Evolutionary conservation across 2,888 invertebrate species (phyloP), one percentile per base, ranked within the genome.

Genomic region (Plagodis dolabraria): DNA sequence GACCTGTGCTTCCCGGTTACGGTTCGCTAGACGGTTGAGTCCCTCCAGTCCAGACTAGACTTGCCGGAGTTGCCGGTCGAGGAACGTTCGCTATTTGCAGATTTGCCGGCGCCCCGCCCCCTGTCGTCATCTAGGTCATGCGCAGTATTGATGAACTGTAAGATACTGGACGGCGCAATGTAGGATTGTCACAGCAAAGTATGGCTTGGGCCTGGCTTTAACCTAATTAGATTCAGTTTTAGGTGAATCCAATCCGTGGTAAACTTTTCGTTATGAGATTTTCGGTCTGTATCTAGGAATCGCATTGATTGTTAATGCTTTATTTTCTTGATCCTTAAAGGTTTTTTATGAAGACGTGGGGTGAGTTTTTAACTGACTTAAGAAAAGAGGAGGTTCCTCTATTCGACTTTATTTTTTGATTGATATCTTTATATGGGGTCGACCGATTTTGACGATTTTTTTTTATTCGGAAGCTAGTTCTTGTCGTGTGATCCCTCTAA

Each of bases 111-210:
- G 56, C 77, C 78, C 79, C 83, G 76, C 83, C 79, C 80, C 80
- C 80, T 75, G 71, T 70, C 70, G 75, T 76, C 78, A 82, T 79
- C 79, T 81, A 83, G 83, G 85, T 81, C 83, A 84, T 71, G 71
- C 77, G 85, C 84, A 82, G 75, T 79, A 76, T 73, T 71, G 74
- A 73, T 76, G 72, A 70, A 74, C 75, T 72, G 74, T 71, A 75
- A 69, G 74, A 79, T 72, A 75, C 67, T 73, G 71, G 70, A 71
- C 72, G 53, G 65, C 67, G 65, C 75, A 72, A 67, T 68, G 73
- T 72, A 67, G 69, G 73, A 71, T 72, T 76, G 74, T 67, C 60
- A 67, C 57, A 55, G 57, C 57, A 66, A 63, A 65, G 56, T 65
- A 67, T 63, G 58, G 53, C 62, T 63, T 59, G 60, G 61, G 61